phyloP scores from a whole-genome alignment of 2,888 invertebrate genomes.

The Plagodis dolabraria region DNA sequence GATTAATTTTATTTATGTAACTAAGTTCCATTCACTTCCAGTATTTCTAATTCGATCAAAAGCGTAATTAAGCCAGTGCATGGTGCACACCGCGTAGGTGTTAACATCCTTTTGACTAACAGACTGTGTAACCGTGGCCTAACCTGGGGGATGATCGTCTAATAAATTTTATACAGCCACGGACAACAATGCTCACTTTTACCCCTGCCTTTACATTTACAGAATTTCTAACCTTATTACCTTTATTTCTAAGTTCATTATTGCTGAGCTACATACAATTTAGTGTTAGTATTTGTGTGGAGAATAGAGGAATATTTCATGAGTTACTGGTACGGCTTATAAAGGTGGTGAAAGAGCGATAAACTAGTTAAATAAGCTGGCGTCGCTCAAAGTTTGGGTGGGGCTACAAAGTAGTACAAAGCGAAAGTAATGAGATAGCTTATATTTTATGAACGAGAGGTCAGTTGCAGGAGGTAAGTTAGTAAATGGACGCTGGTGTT shows the following conservation, averaged over 20 bases:
- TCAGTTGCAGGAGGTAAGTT: conserved; percentile 2
- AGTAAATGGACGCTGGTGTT: conserved; percentile 6
- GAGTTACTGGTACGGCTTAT: conserved; percentile 34
- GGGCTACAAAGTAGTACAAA: conserved; percentile 31
- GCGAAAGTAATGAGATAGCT: conserved; percentile 28
- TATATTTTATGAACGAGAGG: conserved; percentile 32
- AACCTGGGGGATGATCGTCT: conserved; percentile 47
- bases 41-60: conserved; percentile 20
- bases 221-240: conserved; percentile 29
- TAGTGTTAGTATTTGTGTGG: conserved; percentile 13
- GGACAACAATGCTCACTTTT: conserved; percentile 33
- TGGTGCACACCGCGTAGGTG: conserved; percentile 51
- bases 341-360: conserved; percentile 36
- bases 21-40: conserved; percentile 36
- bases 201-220: conserved; percentile 10
- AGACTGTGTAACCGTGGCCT: conserved; percentile 47
- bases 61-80: conserved; percentile 59
- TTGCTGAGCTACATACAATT: conserved; percentile 17
- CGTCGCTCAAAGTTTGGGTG: conserved; percentile 29
- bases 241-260: conserved; percentile 7
- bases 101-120: conserved; percentile 61
- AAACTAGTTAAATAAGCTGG: conserved; percentile 43
- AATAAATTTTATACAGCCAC: conserved; percentile 52
- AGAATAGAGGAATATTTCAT: conserved; percentile 43
- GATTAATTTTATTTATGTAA: neutral